A percentile compares a stretch with the other conserved stretches of the same genome.
Conservation (phyloP, 2,888 invertebrate genomes). For the Ganaspis brasiliensis region DNA sequence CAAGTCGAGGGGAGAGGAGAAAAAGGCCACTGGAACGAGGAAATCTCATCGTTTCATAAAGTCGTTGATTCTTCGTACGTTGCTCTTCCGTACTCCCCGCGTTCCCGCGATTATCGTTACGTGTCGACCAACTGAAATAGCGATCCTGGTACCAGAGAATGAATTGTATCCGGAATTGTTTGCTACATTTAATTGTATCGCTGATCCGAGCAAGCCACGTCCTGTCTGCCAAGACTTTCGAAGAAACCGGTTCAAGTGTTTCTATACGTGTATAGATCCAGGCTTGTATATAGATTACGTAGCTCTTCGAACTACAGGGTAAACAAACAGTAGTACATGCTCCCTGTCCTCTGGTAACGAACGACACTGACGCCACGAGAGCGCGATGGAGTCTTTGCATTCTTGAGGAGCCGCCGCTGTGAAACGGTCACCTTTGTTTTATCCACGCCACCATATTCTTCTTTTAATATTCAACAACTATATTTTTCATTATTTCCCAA, state of each 20-base stretch:
- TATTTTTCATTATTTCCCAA: background rate
- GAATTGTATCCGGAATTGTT: conserved; percentile 63
- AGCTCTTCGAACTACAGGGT: conserved; percentile 51
- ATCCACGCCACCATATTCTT: background rate
- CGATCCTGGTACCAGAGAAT: conserved; percentile 51
- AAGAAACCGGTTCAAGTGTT: conserved; percentile 63
- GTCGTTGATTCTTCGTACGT: conserved; percentile 60
- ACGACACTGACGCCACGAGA: conserved; percentile 17
- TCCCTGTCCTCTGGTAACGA: conserved; percentile 19
- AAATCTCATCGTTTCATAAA: conserved; percentile 63
- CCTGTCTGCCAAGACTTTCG: conserved; percentile 56
- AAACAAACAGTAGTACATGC: conserved; percentile 52
- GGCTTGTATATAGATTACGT: conserved; percentile 57
- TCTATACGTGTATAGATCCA: conserved; percentile 36
- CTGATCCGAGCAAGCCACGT: conserved; percentile 48
- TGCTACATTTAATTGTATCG: conserved; percentile 62
- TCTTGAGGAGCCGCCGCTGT: conserved; percentile 2
- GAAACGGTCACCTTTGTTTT: background rate
- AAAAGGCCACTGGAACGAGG: conserved; percentile 65
- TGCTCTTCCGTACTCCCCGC: conserved; percentile 54
- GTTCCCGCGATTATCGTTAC: conserved; percentile 48
- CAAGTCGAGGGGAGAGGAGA: conserved; percentile 50
- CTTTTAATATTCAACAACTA: background rate
- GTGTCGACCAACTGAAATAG: conserved; percentile 52
- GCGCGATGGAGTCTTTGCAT: conserved; percentile 25